Conservation (phyloP, 2,797 vertebrate species). For the Betta splendens region DNA sequence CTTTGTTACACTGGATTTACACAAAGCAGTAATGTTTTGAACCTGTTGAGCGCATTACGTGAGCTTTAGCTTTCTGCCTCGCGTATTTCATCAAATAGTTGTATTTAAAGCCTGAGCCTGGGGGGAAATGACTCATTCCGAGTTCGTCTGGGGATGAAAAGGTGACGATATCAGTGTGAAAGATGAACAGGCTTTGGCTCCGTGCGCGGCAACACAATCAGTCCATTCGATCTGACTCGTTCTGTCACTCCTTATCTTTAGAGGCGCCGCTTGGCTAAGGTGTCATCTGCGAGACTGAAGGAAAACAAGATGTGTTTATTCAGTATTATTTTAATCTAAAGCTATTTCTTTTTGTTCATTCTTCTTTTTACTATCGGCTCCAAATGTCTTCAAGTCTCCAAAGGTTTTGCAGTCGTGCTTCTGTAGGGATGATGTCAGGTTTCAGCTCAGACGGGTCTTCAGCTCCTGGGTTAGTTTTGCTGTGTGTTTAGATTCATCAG, state of each 20-base stretch:
- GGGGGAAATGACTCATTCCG: constrained; percentile 18
- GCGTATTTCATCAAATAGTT: constrained; percentile 1
- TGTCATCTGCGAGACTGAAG: not conserved
- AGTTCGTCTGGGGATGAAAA: constrained; percentile 15
- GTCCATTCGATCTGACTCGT: constrained; percentile 10
- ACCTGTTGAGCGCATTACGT: constrained; percentile 19
- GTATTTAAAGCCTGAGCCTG: constrained; percentile 1
- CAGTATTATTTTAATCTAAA: too few relatives aligned
- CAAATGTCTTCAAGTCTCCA: too few relatives aligned
- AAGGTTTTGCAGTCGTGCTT: too few relatives aligned
- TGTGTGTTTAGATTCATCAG: too few relatives aligned
- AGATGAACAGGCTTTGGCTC: constrained; percentile 18
- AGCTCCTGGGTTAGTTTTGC: too few relatives aligned
- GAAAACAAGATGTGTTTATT: too few relatives aligned
- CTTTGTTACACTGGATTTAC: constrained; percentile 3
- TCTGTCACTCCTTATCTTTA: constrained; percentile 25
- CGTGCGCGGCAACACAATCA: constrained; percentile 4
- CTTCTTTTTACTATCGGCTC: too few relatives aligned
- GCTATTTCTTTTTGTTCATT: too few relatives aligned
- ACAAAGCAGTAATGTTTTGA: constrained; percentile 2
- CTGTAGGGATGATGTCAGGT: too few relatives aligned
- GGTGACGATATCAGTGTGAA: constrained; percentile 1
- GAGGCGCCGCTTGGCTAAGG: not conserved
- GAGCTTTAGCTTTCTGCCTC: not conserved
- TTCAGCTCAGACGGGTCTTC: too few relatives aligned